phyloP scores from a whole-genome alignment of 2,797 vertebrate genomes.

The Aplochiton taeniatus region DNA sequence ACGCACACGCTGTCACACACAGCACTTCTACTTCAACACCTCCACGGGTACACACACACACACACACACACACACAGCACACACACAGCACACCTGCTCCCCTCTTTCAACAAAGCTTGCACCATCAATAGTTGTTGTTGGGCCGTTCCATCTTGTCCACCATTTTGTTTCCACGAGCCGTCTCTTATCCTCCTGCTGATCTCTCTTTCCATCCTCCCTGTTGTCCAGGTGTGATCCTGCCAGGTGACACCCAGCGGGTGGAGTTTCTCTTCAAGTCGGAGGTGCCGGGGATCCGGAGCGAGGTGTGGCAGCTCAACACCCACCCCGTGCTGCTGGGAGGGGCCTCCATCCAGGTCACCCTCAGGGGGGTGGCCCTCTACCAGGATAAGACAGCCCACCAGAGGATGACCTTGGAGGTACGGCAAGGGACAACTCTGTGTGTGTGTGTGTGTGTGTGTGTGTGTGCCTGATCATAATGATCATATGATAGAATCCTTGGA shows the following conservation, averaged over 20 bases:
- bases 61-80: slow-evolving; percentile 18
- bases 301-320: slow-evolving; percentile 87
- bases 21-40: no score
- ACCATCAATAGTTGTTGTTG: no score
- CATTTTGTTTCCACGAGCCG: background rate
- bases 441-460: background rate
- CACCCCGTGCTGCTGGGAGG: slow-evolving; percentile 87
- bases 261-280: slow-evolving; percentile 84
- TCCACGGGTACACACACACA: slow-evolving; percentile 14
- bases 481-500: no score
- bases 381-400: slow-evolving; percentile 77
- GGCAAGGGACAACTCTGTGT: no score
- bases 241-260: slow-evolving; percentile 75
- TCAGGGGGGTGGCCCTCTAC: slow-evolving; percentile 82
- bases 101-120: background rate
- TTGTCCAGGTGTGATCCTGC: slow-evolving; percentile 82
- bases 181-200: background rate
- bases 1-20: slow-evolving; percentile 41
- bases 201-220: background rate
- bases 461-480: no score
- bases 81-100: slow-evolving; percentile 1
- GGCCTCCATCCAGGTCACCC: slow-evolving; percentile 81
- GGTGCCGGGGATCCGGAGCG: slow-evolving; percentile 79
- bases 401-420: slow-evolving; percentile 83
- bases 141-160: no score